Percentiles rank a stretch among this genome's conserved stretches.
These are phyloP conservation scores for Chiridota heheva DNA, from an alignment of 35 echinoderm and acorn worm genomes.

Conservation along the genomic window DNA sequence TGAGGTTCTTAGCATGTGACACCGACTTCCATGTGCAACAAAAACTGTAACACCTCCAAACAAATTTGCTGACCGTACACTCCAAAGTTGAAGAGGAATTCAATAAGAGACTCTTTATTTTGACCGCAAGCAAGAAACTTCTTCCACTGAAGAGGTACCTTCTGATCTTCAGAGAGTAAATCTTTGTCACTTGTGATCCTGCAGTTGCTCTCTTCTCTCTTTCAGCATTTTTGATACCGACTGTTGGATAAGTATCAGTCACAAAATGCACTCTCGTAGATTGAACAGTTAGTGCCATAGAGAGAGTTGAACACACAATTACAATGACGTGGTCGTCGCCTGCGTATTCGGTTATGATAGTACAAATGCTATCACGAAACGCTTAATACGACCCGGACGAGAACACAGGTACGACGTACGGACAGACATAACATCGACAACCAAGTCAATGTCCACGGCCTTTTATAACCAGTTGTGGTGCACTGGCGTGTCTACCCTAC, in stretches of 20 bases:
- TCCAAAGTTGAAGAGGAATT: constrained; percentile 51
- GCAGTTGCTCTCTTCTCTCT: background rate
- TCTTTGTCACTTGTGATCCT: constrained; percentile 31
- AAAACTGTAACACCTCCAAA: constrained; percentile 54
- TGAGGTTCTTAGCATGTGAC: constrained; percentile 28
- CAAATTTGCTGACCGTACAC: background rate
- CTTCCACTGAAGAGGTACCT: constrained; percentile 63
- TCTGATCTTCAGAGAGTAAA: constrained; percentile 58
- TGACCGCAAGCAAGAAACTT: constrained; percentile 48
- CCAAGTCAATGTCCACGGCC: no score
- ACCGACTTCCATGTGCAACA: constrained; percentile 48
- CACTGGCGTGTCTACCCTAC: no score
- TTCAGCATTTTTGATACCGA: constrained; percentile 43
- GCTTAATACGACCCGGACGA: no score
- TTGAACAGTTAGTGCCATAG: constrained; percentile 17
- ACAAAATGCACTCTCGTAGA: constrained; percentile 53
- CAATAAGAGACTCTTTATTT: constrained; percentile 47
- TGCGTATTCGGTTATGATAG: no score
- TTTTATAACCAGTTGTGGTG: no score
- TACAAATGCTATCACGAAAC: no score
- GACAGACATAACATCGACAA: no score
- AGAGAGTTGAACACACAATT: no score
- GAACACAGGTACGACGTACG: no score
- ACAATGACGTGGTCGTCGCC: no score
- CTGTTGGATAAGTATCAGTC: constrained; percentile 35